Conservation (phyloP, 2,888 invertebrate species). For the Drosophila neotestacea region DNA sequence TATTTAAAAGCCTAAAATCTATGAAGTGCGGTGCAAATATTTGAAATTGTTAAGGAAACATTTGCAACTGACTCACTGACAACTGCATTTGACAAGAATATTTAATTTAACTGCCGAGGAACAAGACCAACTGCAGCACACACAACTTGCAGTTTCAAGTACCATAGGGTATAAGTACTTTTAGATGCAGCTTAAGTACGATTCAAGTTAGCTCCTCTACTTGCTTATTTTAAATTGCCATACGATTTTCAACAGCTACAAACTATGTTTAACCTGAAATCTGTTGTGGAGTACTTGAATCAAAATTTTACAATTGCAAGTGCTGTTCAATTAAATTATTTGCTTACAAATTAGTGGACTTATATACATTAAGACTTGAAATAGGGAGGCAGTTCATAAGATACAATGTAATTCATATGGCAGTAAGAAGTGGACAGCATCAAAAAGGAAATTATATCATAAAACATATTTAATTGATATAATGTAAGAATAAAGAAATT, state of each 20-base stretch:
- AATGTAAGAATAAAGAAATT: too few relatives aligned
- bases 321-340: neutral
- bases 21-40: conserved; percentile 79
- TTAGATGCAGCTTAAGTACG: neutral
- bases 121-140: conserved; percentile 17
- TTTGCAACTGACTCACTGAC: conserved; percentile 69
- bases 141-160: conserved; percentile 6
- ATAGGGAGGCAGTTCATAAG: too few relatives aligned
- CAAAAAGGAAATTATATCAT: too few relatives aligned
- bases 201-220: conserved; percentile 5
- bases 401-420: too few relatives aligned
- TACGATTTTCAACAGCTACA: neutral
- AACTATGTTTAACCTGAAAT: neutral
- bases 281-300: neutral
- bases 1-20: conserved; percentile 80
- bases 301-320: neutral
- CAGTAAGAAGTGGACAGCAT: too few relatives aligned
- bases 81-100: conserved; percentile 76
- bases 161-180: conserved; percentile 1
- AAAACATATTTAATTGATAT: too few relatives aligned
- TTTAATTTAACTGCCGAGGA: conserved; percentile 66
- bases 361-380: too few relatives aligned
- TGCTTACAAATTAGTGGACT: too few relatives aligned
- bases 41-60: conserved; percentile 72
- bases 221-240: conserved; percentile 8